Base-by-base conservation (phyloP, 2,113 vertebrate species). In the Psophia crepitans region DNA sequence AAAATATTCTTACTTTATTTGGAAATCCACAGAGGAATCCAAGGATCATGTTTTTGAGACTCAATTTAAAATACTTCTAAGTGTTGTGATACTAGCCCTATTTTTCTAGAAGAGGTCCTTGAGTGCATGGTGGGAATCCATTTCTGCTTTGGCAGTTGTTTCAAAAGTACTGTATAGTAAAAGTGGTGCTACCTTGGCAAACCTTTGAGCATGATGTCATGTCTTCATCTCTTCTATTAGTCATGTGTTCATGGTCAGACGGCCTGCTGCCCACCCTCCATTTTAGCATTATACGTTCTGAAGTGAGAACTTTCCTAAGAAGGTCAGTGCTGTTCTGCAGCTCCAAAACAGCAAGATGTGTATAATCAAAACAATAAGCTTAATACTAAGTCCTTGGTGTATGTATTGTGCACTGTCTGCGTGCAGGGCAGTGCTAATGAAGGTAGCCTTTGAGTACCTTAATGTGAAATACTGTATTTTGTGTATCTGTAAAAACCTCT, bases 181-280 rank as follows among this genome's bases (percentile, higher is more conserved):
- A 87, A 66, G 56, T 63, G 51, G 5, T 51, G 16, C 43, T 65
- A 32, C 26, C 9, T 28, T 51, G 48, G 26, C 57, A 69, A 76
- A 56, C 49, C 14, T 76, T 92, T 71, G 70, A 58, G n/a, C 23
- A 35, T 76, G 6, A 0, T 30, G 13, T 28, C 30, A 11, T 35
- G 27, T 2, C 1, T 75, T 78, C 28, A 33, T n/a, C 61, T 60
- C 44, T 49, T 61, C 5, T 37, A 0, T 46, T 83, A 60, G n/a
- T 54, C 9, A 1, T 23, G 32, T 2, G 0, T 22, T 6, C 57
- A 12, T 43, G 35, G 26, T 68, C 68, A 48, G 28, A 5, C 33
- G 94, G 46, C 85, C 49, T 75, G 4, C 53, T 89, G 56, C 54
- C 49, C 32, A 28, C 18, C 2, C 6, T 46, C 17, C 43, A 8